Conservation (phyloP, 2,113 vertebrate species). For the cattle (Bos taurus) region ARS-UCD2.0 NC_037336.1:91909501-91910000, state of each 20-base stretch:
- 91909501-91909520: not conserved
- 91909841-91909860: conserved; percentile 77
- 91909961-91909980: not conserved
- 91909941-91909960: conserved; percentile 12
- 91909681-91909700: conserved; percentile 90
- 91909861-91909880: conserved; percentile 32
- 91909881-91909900: not conserved
- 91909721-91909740: conserved; percentile 91
- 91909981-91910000: not conserved
- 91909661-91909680: not conserved
- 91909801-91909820: conserved; percentile 96
- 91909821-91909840: conserved; percentile 95
- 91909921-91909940: not conserved
- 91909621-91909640: not conserved
- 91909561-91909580: not conserved
- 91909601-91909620: not conserved
- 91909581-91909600: not conserved
- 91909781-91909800: conserved; percentile 95
- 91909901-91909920: conserved; percentile 22
- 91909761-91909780: conserved; percentile 92
- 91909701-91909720: conserved; percentile 98
- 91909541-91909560: not conserved
- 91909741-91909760: conserved; percentile 87
- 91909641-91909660: not conserved
- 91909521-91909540: not conserved